phyloP scores from a whole-genome alignment of 2,797 vertebrate genomes.

The Garrulus glandarius region DNA sequence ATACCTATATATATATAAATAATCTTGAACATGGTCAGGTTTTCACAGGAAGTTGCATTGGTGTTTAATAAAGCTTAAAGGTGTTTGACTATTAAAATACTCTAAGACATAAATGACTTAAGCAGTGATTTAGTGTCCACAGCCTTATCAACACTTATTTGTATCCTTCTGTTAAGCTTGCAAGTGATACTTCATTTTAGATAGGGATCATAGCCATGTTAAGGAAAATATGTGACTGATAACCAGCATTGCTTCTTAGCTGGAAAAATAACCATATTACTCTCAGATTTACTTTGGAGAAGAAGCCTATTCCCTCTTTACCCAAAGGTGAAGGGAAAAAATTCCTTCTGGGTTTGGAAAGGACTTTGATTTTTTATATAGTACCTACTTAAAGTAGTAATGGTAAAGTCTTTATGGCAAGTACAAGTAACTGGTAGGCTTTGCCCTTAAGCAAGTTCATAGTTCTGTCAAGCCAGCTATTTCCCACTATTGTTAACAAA shows the following conservation, averaged over 20 bases:
- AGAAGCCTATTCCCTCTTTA: background rate
- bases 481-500: background rate
- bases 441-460: background rate
- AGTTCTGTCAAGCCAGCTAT: background rate
- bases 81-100: background rate
- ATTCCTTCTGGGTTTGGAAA: background rate
- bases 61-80: background rate
- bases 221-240: background rate
- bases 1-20: background rate
- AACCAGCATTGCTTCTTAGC: background rate
- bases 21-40: background rate
- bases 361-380: background rate
- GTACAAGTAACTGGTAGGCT: background rate
- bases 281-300: background rate
- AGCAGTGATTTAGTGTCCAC: background rate
- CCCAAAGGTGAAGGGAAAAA: background rate
- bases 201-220: background rate
- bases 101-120: background rate
- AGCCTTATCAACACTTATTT: background rate
- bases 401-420: background rate
- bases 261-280: background rate
- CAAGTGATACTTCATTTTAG: background rate
- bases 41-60: background rate
- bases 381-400: background rate
- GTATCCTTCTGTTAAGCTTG: background rate